These are phyloP conservation scores for Phalacrocorax pelagicus DNA, from an alignment of 2,113 vertebrate genomes.

Conservation along the genomic window DNA sequence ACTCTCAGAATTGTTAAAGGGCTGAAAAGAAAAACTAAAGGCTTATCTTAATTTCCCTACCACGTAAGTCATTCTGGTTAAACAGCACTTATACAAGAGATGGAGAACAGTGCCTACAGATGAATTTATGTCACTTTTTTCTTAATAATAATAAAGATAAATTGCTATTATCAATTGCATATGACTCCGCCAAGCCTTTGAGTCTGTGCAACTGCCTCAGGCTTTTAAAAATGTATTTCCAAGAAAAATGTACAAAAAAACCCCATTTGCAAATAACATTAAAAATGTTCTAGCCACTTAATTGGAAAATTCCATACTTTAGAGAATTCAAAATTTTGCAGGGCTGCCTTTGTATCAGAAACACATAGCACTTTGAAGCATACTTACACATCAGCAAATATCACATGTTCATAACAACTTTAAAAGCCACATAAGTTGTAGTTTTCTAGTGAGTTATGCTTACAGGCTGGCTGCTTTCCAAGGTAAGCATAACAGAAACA, in stretches of 20 bases:
- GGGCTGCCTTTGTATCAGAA: not conserved
- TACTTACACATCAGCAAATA: not conserved
- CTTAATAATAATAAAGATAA: not conserved
- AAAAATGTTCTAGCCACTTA: not conserved
- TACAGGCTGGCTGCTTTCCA: constrained; percentile 7
- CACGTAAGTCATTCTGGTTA: not conserved
- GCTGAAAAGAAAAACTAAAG: not conserved
- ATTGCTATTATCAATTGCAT: not conserved
- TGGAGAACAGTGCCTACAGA: not conserved
- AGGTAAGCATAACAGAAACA: not conserved
- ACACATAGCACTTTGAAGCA: not conserved
- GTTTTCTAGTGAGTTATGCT: not conserved
- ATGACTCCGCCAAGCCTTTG: not conserved
- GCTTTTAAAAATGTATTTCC: not conserved
- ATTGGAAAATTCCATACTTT: not conserved
- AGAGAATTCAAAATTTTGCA: constrained; percentile 7
- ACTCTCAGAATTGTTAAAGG: not conserved
- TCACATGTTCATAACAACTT: not conserved
- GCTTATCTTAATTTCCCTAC: not conserved
- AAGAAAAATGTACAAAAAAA: not conserved
- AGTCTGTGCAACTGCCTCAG: not conserved
- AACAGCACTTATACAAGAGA: not conserved
- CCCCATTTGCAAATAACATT: not conserved
- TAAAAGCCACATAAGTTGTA: not conserved
- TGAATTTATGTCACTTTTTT: not conserved